Evolutionary conservation across 2,113 vertebrate species (phyloP), one percentile per base, ranked within the genome.

Genomic region (Vanacampus margaritifer): DNA sequence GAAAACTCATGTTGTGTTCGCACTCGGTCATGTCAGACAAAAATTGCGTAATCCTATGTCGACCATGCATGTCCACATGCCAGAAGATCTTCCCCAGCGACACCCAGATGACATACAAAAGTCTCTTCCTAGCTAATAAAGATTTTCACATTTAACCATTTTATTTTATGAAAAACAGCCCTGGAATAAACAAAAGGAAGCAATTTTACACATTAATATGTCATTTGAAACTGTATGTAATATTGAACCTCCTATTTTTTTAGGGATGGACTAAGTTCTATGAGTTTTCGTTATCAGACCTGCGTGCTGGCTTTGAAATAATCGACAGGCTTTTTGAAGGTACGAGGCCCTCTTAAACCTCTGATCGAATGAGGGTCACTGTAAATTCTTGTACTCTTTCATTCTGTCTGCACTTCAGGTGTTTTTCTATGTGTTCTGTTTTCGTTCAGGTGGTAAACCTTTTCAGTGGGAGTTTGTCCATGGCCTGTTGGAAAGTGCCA

Each of bases 211-310:
- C 7, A 50, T 50, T 19, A 50, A 50, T 5, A 32, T 13, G 16
- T 26, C 16, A 32, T 0, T 57, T 32, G 54, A 28, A 17, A 24
- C 26, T 17, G 14, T 57, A 16, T 57, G 14, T 39, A 39, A 62
- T 26, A 32, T 66, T 50, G 9, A 4, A 11, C 7, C 3, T 41
- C 19, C n/a, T 71, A 4, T 68, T 39, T 71, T 37, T 13, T 65
- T 67, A 99, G 97, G 96, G 96, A 45, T 98, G 97, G 96, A 98
- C 96, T n/a, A 96, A 98, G 71, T 99, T 99, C 89, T 98, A 98
- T 70, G 96, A 98, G 83, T 99, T 99, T 87, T 99, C 97, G 54
- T 88, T 97, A 76, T 95, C 96, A 17, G 97, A 98, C 86, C 94
- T 98, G 51, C 95, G 95, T 35, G 96, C 97, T 68, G 96, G 94